Base-by-base conservation (phyloP, 2,797 vertebrate species). In the Phalanger gymnotis region DNA sequence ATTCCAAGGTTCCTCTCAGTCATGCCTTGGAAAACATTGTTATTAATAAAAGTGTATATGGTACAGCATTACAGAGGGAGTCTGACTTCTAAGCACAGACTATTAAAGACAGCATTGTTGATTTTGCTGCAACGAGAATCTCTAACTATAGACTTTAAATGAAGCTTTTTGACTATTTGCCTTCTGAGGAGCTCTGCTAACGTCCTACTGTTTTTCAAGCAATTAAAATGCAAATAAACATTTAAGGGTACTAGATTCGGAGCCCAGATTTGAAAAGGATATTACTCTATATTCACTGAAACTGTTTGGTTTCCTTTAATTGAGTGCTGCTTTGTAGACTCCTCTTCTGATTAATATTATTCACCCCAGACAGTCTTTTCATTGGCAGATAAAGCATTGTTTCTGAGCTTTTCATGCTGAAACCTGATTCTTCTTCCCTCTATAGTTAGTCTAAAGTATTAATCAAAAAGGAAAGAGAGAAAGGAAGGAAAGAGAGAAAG, bases 161-260 rank as follows among this genome's bases (percentile, higher is more conserved):
- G 89, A 92, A 96, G 90, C 93, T 95, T 97, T 98, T 98, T 97
- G 95, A 98, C 92, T 94, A 96, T 97, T 97, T 96, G 5, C 92
- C 56, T 97, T 98, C 66, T 27, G 13, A 97, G 93, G 7, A 96
- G 97, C 96, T 96, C 98, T 95, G 94, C 94, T 98, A 97, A 98
- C 96, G 97, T 97, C 93, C 91, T 57, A 92, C 96, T 98, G 98
- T 97, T 98, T 98, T 97, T 93, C 57, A 97, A 92, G 96, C 93
- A 96, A 97, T 97, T 97, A 98, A 97, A 98, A 98, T 98, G 94
- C 96, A 97, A 98, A 94, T 93, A 97, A 98, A 98, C 97, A 97
- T 22, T 95, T 97, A 97, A 97, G 56, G 58, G 81, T 97, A 95
- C 91, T 97, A 97, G 93, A 95, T 56, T 96, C 87, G 54, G 73